Conservation (phyloP, 1,140 invertebrate species). For the Brachionus angularis region DNA sequence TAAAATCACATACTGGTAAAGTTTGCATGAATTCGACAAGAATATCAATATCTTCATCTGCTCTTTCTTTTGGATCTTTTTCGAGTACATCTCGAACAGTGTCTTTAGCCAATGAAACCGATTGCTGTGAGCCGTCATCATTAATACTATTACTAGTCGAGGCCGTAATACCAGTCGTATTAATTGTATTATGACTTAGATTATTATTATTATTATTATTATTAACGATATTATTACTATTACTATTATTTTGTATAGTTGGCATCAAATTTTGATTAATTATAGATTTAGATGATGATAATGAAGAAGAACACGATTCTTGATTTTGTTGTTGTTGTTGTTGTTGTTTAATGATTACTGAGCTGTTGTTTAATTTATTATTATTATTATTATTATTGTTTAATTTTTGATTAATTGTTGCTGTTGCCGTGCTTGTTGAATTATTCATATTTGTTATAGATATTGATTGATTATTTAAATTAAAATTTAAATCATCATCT, state of each 20-base stretch:
- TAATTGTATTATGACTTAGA: no score
- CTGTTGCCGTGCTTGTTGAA: no score
- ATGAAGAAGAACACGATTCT: slow-evolving; percentile 19
- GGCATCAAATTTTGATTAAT: slow-evolving; percentile 26
- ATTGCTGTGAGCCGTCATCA: slow-evolving; percentile 26
- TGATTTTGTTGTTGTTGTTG: slow-evolving; percentile 11
- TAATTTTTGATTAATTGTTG: no score
- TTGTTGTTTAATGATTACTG: background rate
- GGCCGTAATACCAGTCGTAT: slow-evolving; percentile 16
- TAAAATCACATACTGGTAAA: slow-evolving; percentile 62
- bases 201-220: no score
- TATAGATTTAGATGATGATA: slow-evolving; percentile 19
- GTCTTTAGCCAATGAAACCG: slow-evolving; percentile 63
- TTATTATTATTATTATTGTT: no score
- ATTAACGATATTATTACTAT: no score
- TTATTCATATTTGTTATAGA: no score
- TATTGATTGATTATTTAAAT: slow-evolving; percentile 13
- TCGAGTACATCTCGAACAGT: slow-evolving; percentile 91
- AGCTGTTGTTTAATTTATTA: no score
- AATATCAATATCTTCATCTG: slow-evolving; percentile 88
- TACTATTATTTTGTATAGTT: no score
- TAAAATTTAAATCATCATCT: slow-evolving; percentile 13
- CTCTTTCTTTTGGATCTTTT: slow-evolving; percentile 87
- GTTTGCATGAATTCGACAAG: slow-evolving; percentile 95
- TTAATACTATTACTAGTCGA: slow-evolving; percentile 38